Evolutionary conservation across 2,113 vertebrate species (phyloP), one percentile per base, ranked within the genome.

Genomic region (Perca fluviatilis): DNA sequence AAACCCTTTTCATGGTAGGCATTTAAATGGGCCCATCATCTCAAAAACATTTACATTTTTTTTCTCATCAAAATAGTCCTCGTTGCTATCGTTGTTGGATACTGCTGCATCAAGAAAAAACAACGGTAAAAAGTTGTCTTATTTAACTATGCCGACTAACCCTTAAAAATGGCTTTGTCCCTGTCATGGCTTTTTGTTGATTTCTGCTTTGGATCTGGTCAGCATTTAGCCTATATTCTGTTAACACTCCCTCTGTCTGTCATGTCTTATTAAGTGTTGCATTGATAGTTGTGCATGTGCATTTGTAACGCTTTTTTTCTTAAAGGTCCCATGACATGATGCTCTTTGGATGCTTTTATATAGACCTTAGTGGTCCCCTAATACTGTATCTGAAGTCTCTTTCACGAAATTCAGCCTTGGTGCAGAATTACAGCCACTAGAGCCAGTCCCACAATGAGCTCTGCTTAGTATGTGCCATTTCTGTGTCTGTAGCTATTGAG

Each of bases 61-160:
- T 79, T 53, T 19, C 40, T 40, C 66, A 58, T 75, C 11, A 47
- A 79, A 87, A 5, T 70, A 70, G 10, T 47, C 9, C 0, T 21
- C 13, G 0, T 18, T 33, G 0, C 0, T 10, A 3, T 5, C 7
- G 40, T 43, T 10, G 9, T 40, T 49, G 33, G 67, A 68, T 27
- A 27, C 27, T 27, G 1, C 19, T 25, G 6, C 43, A 9, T 11
- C n/a, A 65, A 13, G 27, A 84, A 76, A 62, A 85, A 62, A 16
- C 23, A 3, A 33, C 4, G 82, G 92, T 93, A 93, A 93, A 56
- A 1, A 63, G 8, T 1, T 43, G 46, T 75, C 67, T 84, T 47
- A 68, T 75, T 66, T 0, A 23, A 1, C 19, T 84, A 6, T 56
- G 40, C 19, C 49, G 43, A 83, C 74, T 84, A 87, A 86, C 62